Conservation (phyloP, 2,888 invertebrate genomes). For the Ectropis crepuscularia region DNA sequence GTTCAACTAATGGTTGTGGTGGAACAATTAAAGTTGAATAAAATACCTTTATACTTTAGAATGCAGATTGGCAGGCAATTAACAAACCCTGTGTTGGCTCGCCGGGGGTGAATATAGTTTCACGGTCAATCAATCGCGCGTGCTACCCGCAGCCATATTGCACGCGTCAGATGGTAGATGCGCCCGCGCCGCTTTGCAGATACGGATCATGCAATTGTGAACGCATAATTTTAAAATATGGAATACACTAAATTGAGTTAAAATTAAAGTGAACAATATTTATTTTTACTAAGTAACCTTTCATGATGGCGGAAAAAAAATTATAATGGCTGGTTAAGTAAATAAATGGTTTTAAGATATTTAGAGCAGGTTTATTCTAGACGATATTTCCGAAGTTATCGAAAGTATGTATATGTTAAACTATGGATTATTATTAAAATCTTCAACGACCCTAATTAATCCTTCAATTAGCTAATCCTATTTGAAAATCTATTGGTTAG, state of each 20-base stretch:
- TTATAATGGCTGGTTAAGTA: too few relatives aligned
- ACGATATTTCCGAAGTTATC: too few relatives aligned
- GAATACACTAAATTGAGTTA: slow-evolving; percentile 17
- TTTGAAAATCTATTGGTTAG: too few relatives aligned
- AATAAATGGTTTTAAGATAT: too few relatives aligned
- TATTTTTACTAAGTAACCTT: neutral
- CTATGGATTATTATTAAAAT: too few relatives aligned
- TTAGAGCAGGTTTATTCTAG: too few relatives aligned
- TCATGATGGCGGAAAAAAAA: neutral
- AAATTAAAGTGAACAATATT: neutral
- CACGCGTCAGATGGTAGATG: slow-evolving; percentile 81
- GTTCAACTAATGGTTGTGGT: slow-evolving; percentile 38
- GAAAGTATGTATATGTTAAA: too few relatives aligned
- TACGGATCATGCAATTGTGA: slow-evolving; percentile 56
- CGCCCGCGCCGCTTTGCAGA: slow-evolving; percentile 41
- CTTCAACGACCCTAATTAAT: too few relatives aligned
- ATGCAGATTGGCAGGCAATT: slow-evolving; percentile 78
- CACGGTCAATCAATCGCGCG: slow-evolving; percentile 84
- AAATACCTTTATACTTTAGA: slow-evolving; percentile 56
- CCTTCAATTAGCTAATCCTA: too few relatives aligned
- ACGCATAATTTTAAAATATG: slow-evolving; percentile 13
- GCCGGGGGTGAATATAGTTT: slow-evolving; percentile 82
- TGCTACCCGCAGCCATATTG: slow-evolving; percentile 82
- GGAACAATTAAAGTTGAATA: slow-evolving; percentile 56
- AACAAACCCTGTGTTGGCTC: slow-evolving; percentile 68